Base-by-base conservation (phyloP, 2,797 vertebrate genomes). In the Spatula versicolor region DNA sequence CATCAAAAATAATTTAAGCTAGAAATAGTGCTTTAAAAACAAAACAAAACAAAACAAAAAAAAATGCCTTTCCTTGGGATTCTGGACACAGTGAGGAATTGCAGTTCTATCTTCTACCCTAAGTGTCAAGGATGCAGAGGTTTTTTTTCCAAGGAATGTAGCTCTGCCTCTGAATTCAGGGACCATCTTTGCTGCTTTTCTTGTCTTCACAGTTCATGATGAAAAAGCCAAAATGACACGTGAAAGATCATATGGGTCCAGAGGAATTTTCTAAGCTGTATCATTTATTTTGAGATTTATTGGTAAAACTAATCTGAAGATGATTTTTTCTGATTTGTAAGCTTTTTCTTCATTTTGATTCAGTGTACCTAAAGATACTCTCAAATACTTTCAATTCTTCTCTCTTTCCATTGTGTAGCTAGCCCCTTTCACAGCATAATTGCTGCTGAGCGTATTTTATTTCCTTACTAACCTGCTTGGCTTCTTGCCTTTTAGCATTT, bases 391-490 rank as follows among this genome's bases (percentile, higher is more conserved):
- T 13, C 0, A 21, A 83, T 68, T 73, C 45, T 88, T 58, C n/a
- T 68, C 3, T 64, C 33, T 71, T 39, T 80, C 33, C 11, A 15
- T 19, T 39, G 31, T 52, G 20, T 62, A 63, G 71, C 71, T 68
- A 35, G 33, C 43, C 79, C 52, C 39, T 94, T 91, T 93, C 76
- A 58, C 12, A 46, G 62, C 43, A 62, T 83, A 87, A 83, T 94
- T 83, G 39, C 58, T 81, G 68, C 62, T 35, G 25, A 81, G 37
- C 11, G 2, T 75, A 72, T 83, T 88, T 77, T 87, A 54, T 93
- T 87, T 83, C 28, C 43, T 88, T 94, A 56, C 54, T 60, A 89
- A 91, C 88, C 68, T 93, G 86, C 88, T 93, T 94, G 62, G 43
- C 73, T 85, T 87, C 84, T 93, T 88, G 48, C 45, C 30, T 88